Evolutionary conservation across 2,797 vertebrate species (phyloP).

Genomic region (Bovichtus diacanthus): DNA sequence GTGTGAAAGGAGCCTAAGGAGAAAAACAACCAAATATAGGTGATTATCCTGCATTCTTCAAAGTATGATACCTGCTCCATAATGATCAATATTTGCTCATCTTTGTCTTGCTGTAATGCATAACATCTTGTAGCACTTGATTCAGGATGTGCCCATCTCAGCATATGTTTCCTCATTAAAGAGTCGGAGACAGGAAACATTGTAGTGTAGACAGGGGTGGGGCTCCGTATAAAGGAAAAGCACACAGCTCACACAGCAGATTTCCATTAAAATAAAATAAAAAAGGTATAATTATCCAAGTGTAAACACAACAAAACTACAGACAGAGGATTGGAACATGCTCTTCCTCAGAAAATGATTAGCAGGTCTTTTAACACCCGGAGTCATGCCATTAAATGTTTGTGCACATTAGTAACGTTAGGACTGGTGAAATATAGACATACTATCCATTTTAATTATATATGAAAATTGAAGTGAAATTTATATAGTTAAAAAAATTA

Average conservation of each 20-base stretch:
- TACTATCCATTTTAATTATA: background rate
- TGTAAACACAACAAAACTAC: background rate
- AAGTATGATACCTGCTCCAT: conserved; percentile 53
- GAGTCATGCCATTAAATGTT: too few species aligned
- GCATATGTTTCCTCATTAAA: conserved; percentile 51
- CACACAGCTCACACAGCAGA: background rate
- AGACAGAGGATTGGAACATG: background rate
- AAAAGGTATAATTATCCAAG: background rate
- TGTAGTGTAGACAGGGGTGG: conserved; percentile 9
- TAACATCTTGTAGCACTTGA: conserved; percentile 62
- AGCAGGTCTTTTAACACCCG: background rate
- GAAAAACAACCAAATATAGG: conserved; percentile 67
- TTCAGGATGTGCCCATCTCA: conserved; percentile 60
- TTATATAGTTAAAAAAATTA: too few species aligned
- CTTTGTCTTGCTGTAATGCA: conserved; percentile 64
- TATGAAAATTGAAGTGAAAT: background rate
- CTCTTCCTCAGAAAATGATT: background rate
- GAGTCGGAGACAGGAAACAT: conserved; percentile 42
- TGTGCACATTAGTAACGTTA: background rate
- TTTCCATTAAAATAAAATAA: conserved; percentile 7
- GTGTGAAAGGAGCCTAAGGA: conserved; percentile 65
- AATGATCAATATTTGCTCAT: conserved; percentile 73
- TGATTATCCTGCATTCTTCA: conserved; percentile 70
- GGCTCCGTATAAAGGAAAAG: background rate
- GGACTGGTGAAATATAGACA: background rate